These are phyloP conservation scores for Polydrusus tereticollis DNA, from an alignment of 2,888 invertebrate genomes.

Conservation along the genomic window DNA sequence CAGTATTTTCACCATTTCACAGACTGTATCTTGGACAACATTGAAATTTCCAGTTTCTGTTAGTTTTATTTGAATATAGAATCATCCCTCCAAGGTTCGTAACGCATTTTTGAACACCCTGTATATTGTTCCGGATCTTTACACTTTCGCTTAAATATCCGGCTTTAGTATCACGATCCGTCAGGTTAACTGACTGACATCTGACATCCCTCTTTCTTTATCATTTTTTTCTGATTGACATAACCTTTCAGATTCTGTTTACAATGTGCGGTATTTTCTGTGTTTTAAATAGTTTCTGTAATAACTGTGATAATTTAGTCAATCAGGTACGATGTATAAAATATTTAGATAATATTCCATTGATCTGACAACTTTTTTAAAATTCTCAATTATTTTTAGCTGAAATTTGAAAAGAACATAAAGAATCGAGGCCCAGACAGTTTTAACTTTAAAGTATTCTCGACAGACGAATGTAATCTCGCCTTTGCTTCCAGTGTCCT, in stretches of 20 bases:
- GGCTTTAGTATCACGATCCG: too few species aligned
- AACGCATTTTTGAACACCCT: too few species aligned
- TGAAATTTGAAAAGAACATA: slow-evolving; percentile 61
- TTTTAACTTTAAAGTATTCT: slow-evolving; percentile 50
- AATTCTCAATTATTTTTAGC: slow-evolving; percentile 54
- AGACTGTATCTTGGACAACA: too few species aligned
- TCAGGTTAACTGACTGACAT: neutral
- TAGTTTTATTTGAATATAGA: too few species aligned
- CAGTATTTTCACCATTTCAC: too few species aligned
- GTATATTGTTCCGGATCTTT: too few species aligned
- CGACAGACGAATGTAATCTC: slow-evolving; percentile 52
- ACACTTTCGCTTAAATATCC: too few species aligned
- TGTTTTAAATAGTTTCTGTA: slow-evolving; percentile 49
- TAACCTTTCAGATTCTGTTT: slow-evolving; percentile 17
- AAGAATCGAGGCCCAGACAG: slow-evolving; percentile 73
- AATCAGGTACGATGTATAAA: slow-evolving; percentile 36
- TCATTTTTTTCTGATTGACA: too few species aligned
- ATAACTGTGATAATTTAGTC: slow-evolving; percentile 42
- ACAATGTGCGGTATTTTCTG: slow-evolving; percentile 62
- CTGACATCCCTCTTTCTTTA: too few species aligned
- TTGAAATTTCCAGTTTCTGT: too few species aligned
- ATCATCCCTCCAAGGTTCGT: too few species aligned
- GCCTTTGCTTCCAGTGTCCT: slow-evolving; percentile 74
- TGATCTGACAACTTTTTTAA: neutral
- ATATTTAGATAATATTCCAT: neutral